Percentiles rank a stretch among this genome's conserved stretches.
Conservation (phyloP, 2,797 vertebrate species). For the Acrocephalus scirpaceus region DNA sequence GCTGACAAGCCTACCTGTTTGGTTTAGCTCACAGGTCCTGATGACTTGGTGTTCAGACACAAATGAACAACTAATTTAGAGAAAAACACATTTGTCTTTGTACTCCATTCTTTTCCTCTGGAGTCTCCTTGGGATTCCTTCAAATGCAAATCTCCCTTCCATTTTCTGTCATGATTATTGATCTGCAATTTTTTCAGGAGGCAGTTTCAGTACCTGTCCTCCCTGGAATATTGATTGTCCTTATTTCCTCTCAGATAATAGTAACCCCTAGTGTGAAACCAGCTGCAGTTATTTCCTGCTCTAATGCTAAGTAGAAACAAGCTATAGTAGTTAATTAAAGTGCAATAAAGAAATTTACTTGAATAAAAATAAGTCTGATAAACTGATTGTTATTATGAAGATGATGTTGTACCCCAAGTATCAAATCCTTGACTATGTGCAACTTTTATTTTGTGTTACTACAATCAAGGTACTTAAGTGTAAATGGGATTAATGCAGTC, state of each 20-base stretch:
- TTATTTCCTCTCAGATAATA: neutral
- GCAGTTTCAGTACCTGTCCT: neutral
- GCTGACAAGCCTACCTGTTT: neutral
- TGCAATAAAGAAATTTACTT: neutral
- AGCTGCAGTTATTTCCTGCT: conserved; percentile 12
- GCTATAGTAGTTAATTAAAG: neutral
- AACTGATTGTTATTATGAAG: neutral
- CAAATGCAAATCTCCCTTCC: neutral
- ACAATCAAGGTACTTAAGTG: neutral
- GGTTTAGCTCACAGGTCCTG: neutral
- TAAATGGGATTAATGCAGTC: neutral
- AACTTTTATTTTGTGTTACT: neutral
- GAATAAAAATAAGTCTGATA: neutral
- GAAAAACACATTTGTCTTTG: neutral
- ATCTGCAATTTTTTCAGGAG: neutral
- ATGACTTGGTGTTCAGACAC: neutral
- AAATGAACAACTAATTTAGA: neutral
- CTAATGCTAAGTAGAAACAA: neutral
- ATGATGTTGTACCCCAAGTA: neutral
- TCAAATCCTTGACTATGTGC: neutral
- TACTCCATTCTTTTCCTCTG: neutral
- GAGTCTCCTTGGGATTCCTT: neutral
- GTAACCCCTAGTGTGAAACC: neutral
- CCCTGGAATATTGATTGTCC: conserved; percentile 16
- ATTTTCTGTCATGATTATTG: neutral